These are phyloP conservation scores for Temnothorax nylanderi DNA, from an alignment of 1,140 invertebrate species.

Conservation along the genomic window DNA sequence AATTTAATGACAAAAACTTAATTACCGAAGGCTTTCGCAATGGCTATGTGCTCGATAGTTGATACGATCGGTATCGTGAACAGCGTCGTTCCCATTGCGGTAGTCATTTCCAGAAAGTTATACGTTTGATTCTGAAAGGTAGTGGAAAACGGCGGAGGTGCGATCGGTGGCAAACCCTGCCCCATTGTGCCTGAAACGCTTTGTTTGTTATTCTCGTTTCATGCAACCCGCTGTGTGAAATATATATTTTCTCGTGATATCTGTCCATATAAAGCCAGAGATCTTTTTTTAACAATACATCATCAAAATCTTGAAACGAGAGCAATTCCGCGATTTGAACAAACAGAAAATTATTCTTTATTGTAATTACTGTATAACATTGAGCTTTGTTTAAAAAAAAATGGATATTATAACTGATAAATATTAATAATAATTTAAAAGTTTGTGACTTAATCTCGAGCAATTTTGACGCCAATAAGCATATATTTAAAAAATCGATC, in stretches of 20 bases:
- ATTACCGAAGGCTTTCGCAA: constrained; percentile 94
- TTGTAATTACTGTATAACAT: neutral
- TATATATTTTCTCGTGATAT: constrained; percentile 5
- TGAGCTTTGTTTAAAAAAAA: neutral
- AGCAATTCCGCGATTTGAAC: neutral
- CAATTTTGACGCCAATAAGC: neutral
- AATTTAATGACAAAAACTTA: neutral
- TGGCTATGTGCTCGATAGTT: constrained; percentile 94
- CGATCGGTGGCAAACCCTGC: constrained; percentile 88
- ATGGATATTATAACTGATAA: neutral
- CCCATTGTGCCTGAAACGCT: constrained; percentile 87
- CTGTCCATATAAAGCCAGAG: neutral
- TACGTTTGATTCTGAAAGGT: constrained; percentile 87
- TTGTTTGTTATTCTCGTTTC: neutral
- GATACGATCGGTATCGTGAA: constrained; percentile 92
- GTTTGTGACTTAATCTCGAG: neutral
- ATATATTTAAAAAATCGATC: neutral
- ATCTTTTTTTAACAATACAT: neutral
- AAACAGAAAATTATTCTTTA: constrained; percentile 7
- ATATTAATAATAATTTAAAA: neutral
- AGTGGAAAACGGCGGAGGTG: constrained; percentile 89
- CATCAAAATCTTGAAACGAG: neutral
- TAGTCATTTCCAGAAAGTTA: constrained; percentile 88
- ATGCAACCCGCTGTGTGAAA: neutral
- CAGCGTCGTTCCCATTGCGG: constrained; percentile 89